Base-by-base conservation (phyloP, 2,113 vertebrate genomes). In the Mirza zaza region DNA sequence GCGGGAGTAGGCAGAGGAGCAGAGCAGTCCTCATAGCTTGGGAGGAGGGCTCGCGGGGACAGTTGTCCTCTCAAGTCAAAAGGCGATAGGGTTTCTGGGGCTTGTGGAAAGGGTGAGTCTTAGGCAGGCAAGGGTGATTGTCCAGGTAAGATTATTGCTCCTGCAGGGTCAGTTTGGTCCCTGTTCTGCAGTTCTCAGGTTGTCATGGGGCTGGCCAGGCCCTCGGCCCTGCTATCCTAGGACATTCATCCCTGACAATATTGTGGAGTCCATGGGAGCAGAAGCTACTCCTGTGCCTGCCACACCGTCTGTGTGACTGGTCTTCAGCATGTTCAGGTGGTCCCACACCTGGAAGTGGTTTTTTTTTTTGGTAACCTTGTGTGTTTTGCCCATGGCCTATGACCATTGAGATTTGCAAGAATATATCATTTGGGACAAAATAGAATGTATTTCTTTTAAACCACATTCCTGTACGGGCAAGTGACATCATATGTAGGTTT, bases 401-500 rank as follows among this genome's bases (percentile, higher is more conserved):
- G 21, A 61, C 32, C 29, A 15, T 42, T 32, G 76, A 87, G 3
- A 36, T 45, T 50, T 61, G 10, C 8, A 36, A 63, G 83, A 77
- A 36, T 50, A 18, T 18, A 4, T 36, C 6, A 36, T 77, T 88
- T 25, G 71, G 23, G 70, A 61, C 52, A 77, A 45, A 81, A 45
- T 1, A 20, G 36, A 55, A 9, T 45, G 32, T 15, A 14, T 42
- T 73, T 50, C 20, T 57, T 70, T 70, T 50, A 34, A 42, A 14
- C 34, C 8, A 3, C 10, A 42, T 73, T 61, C 75, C 48, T 1
- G 10, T 2, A 42, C 4, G 29, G 73, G 27, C 55, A 75, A 8
- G 23, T 7, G 42, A 14, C 1, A 10, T 48, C 45, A 0, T 6
- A 21, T 9, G 59, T 1, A 70, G 25, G 6, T 75, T 17, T 67